Percentiles rank a stretch among this genome's conserved stretches.
Conservation (phyloP, 2,113 vertebrate species). For the Andinoacara biseriatus region DNA sequence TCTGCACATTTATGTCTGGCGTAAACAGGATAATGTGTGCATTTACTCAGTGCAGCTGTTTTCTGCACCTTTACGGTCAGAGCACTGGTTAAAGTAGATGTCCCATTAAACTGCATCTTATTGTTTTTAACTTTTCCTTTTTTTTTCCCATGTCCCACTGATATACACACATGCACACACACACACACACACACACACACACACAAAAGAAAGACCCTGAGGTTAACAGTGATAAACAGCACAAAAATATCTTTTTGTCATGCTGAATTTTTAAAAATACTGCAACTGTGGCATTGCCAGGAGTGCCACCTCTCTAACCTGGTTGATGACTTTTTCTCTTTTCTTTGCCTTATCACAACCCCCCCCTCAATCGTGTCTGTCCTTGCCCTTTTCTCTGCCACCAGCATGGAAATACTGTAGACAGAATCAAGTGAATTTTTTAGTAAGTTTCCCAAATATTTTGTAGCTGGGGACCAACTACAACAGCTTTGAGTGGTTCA, state of each 20-base stretch:
- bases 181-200: not conserved
- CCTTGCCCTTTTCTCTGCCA: constrained; percentile 14
- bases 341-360: not conserved
- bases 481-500: constrained; percentile 8
- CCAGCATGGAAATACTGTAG: not conserved
- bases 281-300: not conserved
- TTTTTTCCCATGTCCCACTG: not conserved
- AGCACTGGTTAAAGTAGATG: not conserved
- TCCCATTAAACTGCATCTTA: not conserved
- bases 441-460: constrained; percentile 32
- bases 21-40: not conserved
- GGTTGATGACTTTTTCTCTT: not conserved
- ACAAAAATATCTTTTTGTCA: constrained; percentile 1
- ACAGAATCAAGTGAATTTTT: constrained; percentile 35
- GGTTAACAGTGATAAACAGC: not conserved
- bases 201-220: not conserved
- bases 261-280: not conserved
- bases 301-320: not conserved
- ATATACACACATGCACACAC: not conserved
- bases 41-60: not conserved
- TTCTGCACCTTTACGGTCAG: not conserved
- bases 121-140: not conserved
- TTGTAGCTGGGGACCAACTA: constrained; percentile 33
- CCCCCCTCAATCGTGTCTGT: not conserved
- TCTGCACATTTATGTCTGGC: not conserved